Evolutionary conservation across 2,888 invertebrate genomes (phyloP).

Genomic region (Zaprionus lineosus): DNA sequence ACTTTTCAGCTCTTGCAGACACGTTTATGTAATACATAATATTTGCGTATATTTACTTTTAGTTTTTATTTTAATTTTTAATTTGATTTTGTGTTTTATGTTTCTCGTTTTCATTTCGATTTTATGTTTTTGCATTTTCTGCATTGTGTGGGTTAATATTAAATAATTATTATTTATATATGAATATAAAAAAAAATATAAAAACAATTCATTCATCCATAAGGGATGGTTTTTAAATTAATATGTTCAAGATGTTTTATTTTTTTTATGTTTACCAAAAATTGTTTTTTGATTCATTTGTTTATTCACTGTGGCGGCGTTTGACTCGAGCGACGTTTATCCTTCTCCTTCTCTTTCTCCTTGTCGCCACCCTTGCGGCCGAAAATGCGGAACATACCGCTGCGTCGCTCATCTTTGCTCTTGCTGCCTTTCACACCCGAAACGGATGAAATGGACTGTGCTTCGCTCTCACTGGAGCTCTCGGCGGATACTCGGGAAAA

Average conservation of each 20-base stretch:
- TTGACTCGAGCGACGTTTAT: constrained; percentile 81
- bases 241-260: too few relatives aligned
- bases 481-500: constrained; percentile 81
- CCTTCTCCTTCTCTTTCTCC: constrained; percentile 78
- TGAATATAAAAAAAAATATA: constrained; percentile 73
- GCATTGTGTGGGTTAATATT: constrained; percentile 45
- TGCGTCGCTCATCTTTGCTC: constrained; percentile 81
- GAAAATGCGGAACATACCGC: constrained; percentile 82
- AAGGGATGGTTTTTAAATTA: too few relatives aligned
- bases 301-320: constrained; percentile 76
- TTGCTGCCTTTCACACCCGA: constrained; percentile 81
- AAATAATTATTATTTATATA: constrained; percentile 60
- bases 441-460: constrained; percentile 82
- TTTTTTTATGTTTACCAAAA: constrained; percentile 14
- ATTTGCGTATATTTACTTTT: constrained; percentile 17
- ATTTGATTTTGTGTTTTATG: constrained; percentile 6
- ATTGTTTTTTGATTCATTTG: constrained; percentile 3
- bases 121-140: constrained; percentile 42
- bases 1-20: constrained; percentile 52
- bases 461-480: constrained; percentile 83
- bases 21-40: constrained; percentile 29
- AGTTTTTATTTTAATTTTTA: constrained; percentile 10
- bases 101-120: constrained; percentile 1
- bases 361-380: constrained; percentile 81
- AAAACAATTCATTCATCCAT: constrained; percentile 52